Evolutionary conservation across 2,113 vertebrate species (phyloP).

Genomic region (Recurvirostra avosetta): DNA sequence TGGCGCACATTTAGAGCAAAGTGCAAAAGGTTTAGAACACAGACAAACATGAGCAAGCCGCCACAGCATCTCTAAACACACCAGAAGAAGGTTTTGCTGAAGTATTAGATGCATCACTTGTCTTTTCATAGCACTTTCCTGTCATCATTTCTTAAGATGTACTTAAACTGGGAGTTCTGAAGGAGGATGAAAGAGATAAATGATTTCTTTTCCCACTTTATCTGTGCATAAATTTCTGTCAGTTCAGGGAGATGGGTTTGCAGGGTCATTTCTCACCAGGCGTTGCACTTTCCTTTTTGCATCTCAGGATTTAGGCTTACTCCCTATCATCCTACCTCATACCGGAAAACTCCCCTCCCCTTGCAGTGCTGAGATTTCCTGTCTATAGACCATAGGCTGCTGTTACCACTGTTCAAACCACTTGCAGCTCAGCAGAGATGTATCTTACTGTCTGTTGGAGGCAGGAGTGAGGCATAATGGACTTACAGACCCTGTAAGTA

Average conservation of each 20-base stretch:
- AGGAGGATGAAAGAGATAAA: background rate
- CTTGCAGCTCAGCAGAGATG: rapidly evolving
- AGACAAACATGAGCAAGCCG: background rate
- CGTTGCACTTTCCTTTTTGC: background rate
- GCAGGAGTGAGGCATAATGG: background rate
- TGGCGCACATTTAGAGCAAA: background rate
- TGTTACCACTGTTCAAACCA: background rate
- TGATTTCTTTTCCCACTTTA: background rate
- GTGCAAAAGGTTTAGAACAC: background rate
- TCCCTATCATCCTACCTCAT: background rate
- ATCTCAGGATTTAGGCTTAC: background rate
- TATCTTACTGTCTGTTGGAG: background rate
- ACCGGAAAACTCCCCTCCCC: background rate
- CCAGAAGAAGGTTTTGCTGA: background rate
- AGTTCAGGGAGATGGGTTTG: background rate
- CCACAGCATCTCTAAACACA: background rate
- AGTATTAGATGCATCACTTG: background rate
- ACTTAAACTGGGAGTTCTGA: background rate
- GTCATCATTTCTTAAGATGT: background rate
- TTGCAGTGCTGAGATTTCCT: background rate
- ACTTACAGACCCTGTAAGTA: background rate
- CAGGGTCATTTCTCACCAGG: background rate
- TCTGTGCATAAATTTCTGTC: background rate
- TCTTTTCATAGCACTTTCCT: background rate
- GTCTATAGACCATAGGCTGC: background rate